Evolutionary conservation across 2,888 invertebrate species (phyloP).

Genomic region (Agrotis segetum): DNA sequence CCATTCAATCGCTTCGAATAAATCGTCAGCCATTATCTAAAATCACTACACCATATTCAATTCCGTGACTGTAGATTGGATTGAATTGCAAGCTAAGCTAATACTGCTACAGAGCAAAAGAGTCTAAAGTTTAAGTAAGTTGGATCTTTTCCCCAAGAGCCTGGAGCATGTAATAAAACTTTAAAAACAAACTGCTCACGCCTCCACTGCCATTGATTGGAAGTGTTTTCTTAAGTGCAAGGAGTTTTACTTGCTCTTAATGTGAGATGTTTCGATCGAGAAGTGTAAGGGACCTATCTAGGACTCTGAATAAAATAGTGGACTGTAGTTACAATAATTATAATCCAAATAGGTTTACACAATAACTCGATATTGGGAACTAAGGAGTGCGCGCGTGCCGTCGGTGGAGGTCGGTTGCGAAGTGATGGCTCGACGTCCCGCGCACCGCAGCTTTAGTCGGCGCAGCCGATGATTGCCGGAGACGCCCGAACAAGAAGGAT

Average conservation of each 20-base stretch:
- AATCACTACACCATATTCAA: conserved; percentile 16
- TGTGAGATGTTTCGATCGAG: not conserved
- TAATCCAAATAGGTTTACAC: too few relatives aligned
- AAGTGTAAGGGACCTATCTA: too few relatives aligned
- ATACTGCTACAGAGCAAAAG: conserved; percentile 29
- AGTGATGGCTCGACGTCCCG: too few relatives aligned
- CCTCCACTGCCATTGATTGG: conserved; percentile 36
- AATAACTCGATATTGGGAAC: too few relatives aligned
- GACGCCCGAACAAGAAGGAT: too few relatives aligned
- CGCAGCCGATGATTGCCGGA: too few relatives aligned
- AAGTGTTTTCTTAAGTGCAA: conserved; percentile 39
- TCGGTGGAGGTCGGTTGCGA: too few relatives aligned
- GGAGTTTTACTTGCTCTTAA: conserved; percentile 11
- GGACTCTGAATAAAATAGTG: too few relatives aligned
- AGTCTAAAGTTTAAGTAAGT: conserved; percentile 37
- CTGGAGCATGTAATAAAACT: conserved; percentile 52
- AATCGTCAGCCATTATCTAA: not conserved
- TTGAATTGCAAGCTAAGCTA: conserved; percentile 31
- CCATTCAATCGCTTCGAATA: not conserved
- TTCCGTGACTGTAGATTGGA: conserved; percentile 7
- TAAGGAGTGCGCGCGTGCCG: too few relatives aligned
- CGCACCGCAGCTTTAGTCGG: too few relatives aligned
- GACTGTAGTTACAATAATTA: too few relatives aligned
- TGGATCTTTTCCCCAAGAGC: conserved; percentile 32
- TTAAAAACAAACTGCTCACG: conserved; percentile 48